These are phyloP conservation scores for Geotrupes spiniger DNA, from an alignment of 2,888 invertebrate species.

Conservation along the genomic window DNA sequence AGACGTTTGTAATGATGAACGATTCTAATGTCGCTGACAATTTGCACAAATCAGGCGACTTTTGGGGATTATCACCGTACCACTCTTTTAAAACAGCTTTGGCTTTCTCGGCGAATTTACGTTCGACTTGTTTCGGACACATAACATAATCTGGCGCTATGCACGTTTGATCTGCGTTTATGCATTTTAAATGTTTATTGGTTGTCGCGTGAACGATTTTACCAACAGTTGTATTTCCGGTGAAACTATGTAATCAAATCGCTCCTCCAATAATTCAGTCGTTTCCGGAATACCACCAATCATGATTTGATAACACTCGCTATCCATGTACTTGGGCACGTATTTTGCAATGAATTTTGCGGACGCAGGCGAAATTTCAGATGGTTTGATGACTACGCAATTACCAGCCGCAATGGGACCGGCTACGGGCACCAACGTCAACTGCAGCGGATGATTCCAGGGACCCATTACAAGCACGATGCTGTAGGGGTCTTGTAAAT, in stretches of 20 bases:
- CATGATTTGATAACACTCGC: slow-evolving; percentile 57
- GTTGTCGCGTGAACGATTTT: slow-evolving; percentile 70
- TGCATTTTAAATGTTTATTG: slow-evolving; percentile 58
- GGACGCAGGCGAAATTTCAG: slow-evolving; percentile 76
- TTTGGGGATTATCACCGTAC: slow-evolving; percentile 78
- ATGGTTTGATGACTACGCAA: slow-evolving; percentile 86
- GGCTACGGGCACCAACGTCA: slow-evolving; percentile 73
- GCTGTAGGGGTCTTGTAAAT: slow-evolving; percentile 77
- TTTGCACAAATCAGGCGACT: slow-evolving; percentile 80
- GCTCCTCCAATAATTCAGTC: slow-evolving; percentile 77
- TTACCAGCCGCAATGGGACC: slow-evolving; percentile 93
- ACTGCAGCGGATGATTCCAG: slow-evolving; percentile 95
- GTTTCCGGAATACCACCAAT: slow-evolving; percentile 83
- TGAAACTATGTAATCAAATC: slow-evolving; percentile 97
- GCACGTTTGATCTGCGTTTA: slow-evolving; percentile 93
- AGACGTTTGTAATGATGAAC: slow-evolving; percentile 71
- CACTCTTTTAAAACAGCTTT: slow-evolving; percentile 71
- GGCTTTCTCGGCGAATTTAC: slow-evolving; percentile 60
- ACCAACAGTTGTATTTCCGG: slow-evolving; percentile 79
- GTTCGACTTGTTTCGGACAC: slow-evolving; percentile 60
- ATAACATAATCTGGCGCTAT: slow-evolving; percentile 94
- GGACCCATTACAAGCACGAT: slow-evolving; percentile 85
- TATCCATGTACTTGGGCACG: slow-evolving; percentile 85
- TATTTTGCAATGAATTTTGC: slow-evolving; percentile 70
- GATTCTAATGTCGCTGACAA: too few species aligned